A percentile compares a stretch with the other conserved stretches of the same genome.
These are phyloP conservation scores for Plebejus anna DNA, from an alignment of 2,888 invertebrate genomes.

Conservation along the genomic window DNA sequence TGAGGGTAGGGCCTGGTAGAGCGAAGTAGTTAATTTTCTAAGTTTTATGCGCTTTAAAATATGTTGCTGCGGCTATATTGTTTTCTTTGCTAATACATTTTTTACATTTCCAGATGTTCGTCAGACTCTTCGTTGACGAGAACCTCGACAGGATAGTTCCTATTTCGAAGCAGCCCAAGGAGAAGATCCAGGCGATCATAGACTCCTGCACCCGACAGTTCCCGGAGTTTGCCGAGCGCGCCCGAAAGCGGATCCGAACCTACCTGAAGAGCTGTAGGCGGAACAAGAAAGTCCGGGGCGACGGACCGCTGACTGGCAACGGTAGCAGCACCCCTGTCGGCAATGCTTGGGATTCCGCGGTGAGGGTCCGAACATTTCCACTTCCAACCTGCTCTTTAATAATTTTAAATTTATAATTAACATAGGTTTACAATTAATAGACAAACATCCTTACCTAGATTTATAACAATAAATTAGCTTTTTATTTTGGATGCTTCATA, in stretches of 20 bases:
- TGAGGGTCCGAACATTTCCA: constrained; percentile 80
- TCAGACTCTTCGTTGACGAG: constrained; percentile 97
- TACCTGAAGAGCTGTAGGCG: constrained; percentile 97
- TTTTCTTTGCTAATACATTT: neutral
- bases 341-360: constrained; percentile 90
- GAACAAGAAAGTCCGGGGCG: constrained; percentile 95
- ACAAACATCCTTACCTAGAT: neutral
- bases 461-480: neutral
- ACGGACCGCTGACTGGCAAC: constrained; percentile 66
- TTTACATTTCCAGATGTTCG: constrained; percentile 91
- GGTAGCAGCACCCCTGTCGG: constrained; percentile 70
- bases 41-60: too few relatives aligned
- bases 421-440: neutral
- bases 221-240: constrained; percentile 96
- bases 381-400: constrained; percentile 38
- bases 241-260: constrained; percentile 95
- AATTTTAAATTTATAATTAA: neutral
- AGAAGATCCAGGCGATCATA: constrained; percentile 98
- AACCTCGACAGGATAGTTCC: constrained; percentile 97
- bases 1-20: too few relatives aligned
- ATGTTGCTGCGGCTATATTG: too few relatives aligned
- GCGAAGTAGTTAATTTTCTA: too few relatives aligned
- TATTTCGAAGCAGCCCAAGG: constrained; percentile 98
- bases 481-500: neutral
- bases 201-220: constrained; percentile 98